phyloP scores from a whole-genome alignment of 2,797 vertebrate genomes.

The Spinus pinus region DNA sequence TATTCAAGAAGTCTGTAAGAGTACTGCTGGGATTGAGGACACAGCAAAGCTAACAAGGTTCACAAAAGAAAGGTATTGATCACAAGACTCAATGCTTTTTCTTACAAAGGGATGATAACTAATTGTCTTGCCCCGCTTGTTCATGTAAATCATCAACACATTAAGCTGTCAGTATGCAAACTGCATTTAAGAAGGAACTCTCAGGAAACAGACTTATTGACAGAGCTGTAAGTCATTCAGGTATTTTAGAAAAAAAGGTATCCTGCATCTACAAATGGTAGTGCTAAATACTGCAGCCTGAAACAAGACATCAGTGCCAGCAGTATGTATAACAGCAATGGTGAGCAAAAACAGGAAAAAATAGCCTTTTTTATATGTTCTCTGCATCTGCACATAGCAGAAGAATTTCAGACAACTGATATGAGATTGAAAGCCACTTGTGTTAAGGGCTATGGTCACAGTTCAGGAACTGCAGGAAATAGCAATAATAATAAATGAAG shows the following conservation, averaged over 20 bases:
- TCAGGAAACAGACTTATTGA: not conserved
- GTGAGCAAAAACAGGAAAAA: not conserved
- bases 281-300: not conserved
- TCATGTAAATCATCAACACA: not conserved
- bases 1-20: not conserved
- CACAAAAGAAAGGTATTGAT: not conserved
- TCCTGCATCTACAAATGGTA: not conserved
- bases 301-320: not conserved
- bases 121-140: not conserved
- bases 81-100: not conserved
- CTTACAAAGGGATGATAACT: not conserved
- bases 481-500: not conserved
- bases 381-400: not conserved
- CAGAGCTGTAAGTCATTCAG: not conserved
- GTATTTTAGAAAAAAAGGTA: not conserved
- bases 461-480: not conserved
- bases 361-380: not conserved
- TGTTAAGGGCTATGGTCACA: not conserved
- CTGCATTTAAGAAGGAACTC: not conserved
- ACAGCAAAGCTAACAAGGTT: not conserved
- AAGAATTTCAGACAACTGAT: not conserved
- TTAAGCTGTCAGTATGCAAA: not conserved
- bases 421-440: not conserved
- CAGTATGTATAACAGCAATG: not conserved
- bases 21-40: not conserved